Evolutionary conservation across 2,797 vertebrate species (phyloP).

Genomic region (Picus viridis): DNA sequence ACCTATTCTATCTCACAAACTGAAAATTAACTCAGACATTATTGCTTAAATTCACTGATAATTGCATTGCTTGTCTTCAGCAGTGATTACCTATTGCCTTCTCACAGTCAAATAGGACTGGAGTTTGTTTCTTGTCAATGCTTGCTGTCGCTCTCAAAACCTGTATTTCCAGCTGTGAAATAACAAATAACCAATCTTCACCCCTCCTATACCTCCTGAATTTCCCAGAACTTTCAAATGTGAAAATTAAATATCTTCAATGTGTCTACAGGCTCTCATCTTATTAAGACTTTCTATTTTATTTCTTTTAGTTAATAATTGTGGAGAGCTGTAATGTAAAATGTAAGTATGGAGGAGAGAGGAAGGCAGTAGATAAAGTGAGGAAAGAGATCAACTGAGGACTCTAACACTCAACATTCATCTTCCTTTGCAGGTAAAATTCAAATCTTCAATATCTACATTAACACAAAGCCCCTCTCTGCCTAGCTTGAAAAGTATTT

Average conservation of each 20-base stretch:
- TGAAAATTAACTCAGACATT: neutral
- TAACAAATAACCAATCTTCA: neutral
- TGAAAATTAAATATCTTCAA: constrained; percentile 11
- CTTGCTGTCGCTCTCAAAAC: neutral
- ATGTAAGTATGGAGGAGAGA: neutral
- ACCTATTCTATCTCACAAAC: neutral
- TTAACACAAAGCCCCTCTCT: neutral
- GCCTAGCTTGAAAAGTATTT: neutral
- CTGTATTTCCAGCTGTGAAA: constrained; percentile 22
- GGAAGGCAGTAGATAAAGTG: neutral
- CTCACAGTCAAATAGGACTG: neutral
- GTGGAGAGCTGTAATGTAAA: neutral
- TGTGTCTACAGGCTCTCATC: neutral
- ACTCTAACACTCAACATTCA: neutral
- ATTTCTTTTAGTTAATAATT: neutral
- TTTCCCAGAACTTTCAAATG: neutral
- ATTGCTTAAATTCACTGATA: neutral
- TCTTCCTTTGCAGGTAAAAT: neutral
- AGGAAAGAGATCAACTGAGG: neutral
- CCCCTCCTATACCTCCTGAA: neutral
- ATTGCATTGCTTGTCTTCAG: neutral
- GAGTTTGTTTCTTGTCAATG: neutral
- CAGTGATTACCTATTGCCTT: neutral
- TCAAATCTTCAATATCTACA: neutral
- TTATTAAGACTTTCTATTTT: neutral